These are phyloP conservation scores for Thymallus thymallus DNA, from an alignment of 2,113 vertebrate species.

Conservation along the genomic window DNA sequence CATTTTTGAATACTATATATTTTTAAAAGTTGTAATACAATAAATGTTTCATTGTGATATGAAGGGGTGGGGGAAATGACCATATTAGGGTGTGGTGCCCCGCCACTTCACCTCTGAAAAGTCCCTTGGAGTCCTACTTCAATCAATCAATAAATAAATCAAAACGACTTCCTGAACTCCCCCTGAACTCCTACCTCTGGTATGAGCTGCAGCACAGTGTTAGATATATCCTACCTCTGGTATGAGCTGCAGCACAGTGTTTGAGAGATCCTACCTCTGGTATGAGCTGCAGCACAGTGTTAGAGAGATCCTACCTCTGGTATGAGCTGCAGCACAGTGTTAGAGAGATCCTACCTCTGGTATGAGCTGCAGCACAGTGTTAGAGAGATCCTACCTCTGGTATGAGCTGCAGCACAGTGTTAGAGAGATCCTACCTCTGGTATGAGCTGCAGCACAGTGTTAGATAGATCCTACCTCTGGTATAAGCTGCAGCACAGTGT, in stretches of 20 bases:
- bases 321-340: conserved; percentile 94
- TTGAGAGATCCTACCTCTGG: conserved; percentile 93
- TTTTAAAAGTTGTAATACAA: too few relatives aligned
- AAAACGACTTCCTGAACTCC: too few relatives aligned
- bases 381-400: conserved; percentile 93
- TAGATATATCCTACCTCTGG: conserved; percentile 81
- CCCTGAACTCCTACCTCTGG: conserved; percentile 62
- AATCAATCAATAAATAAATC: too few relatives aligned
- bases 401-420: conserved; percentile 94
- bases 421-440: conserved; percentile 91
- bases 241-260: conserved; percentile 92
- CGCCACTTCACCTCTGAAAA: too few relatives aligned
- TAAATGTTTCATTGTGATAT: too few relatives aligned
- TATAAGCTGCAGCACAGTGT: conserved; percentile 94
- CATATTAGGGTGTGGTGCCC: too few relatives aligned
- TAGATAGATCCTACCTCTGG: conserved; percentile 93
- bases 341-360: conserved; percentile 93
- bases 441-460: conserved; percentile 94
- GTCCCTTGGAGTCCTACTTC: too few relatives aligned
- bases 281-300: conserved; percentile 97
- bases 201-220: too few relatives aligned
- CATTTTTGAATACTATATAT: too few relatives aligned
- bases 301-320: conserved; percentile 93
- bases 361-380: conserved; percentile 94
- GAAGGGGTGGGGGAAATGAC: too few relatives aligned